These are phyloP conservation scores for Telmatochromis sp. DNA, from an alignment of 2,113 vertebrate genomes.

Conservation along the genomic window DNA sequence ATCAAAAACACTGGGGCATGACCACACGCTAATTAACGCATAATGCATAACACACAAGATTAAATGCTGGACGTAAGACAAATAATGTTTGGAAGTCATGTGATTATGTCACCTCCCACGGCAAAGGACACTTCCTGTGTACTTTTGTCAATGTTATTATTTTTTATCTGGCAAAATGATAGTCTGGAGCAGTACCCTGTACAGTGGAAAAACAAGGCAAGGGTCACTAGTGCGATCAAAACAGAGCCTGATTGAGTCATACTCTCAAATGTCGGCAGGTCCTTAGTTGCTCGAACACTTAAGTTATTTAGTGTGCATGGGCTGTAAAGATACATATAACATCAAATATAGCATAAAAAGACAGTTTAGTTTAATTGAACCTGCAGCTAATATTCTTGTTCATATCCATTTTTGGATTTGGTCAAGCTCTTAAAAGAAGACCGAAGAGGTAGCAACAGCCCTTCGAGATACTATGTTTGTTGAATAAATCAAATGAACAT, in stretches of 20 bases:
- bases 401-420: background rate
- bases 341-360: background rate
- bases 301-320: background rate
- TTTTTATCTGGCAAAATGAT: background rate
- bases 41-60: background rate
- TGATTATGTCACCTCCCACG: background rate
- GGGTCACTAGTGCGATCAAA: background rate
- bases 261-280: background rate
- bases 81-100: background rate
- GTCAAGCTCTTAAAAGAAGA: background rate
- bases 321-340: background rate
- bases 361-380: background rate
- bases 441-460: background rate
- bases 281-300: background rate
- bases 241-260: background rate
- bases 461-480: background rate
- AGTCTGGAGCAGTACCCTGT: background rate
- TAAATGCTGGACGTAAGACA: background rate
- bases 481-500: background rate
- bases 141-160: background rate
- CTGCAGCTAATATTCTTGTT: background rate
- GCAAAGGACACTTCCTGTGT: background rate
- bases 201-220: background rate
- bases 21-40: background rate
- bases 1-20: background rate